Base-by-base conservation (phyloP, 2,888 invertebrate species). In the Sarcophaga carnaria region DNA sequence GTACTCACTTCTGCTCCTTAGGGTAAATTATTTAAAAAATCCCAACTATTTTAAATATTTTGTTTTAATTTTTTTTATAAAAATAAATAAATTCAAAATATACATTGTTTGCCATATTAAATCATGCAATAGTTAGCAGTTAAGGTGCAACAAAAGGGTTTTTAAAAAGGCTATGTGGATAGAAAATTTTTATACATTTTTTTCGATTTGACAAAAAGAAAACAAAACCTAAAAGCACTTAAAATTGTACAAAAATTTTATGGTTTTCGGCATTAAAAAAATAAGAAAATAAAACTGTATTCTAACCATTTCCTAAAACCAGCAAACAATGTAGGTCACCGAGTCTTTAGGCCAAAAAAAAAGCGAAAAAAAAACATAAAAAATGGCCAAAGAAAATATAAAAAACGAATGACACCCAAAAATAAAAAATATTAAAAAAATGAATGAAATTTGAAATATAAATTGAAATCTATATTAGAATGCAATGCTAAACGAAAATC, bases 251-350 rank as follows among this genome's bases (percentile, higher is more conserved):
- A 37, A 37, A 37, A 37, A 37, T 70, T 85, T 81, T 78, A 76
- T 83, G 71, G 72, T 80, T 75, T 79, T 76, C 62, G 14, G 45
- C 11, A 20, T 6, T 37, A 62, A 4, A 66, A 80, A 83, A 72
- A 74, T 37, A 62, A 4, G 60, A 80, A 83, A 72, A 74, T 25
- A 27, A 49, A 22, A 62, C 4, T 22, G 11, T 47, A 6, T 2
- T 37, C 37, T 54, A 12, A 4, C 54, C 71, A 54, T 37, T 60
- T 37, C 37, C 37, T 10, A 37, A 37, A 37, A 25, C n/a, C 17
- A 77, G 20, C 67, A 59, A 20, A n/a, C 22, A 75, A 87, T 67
- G 49, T 87, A 67, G 87, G 84, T 87, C 84, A 87, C 62, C 20
- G 66, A 78, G 66, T 79, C 75, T 82, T 66, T 66, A 20, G 71